These are phyloP conservation scores for Apocrypta bakeri DNA, from an alignment of 1,140 invertebrate species.

Conservation along the genomic window DNA sequence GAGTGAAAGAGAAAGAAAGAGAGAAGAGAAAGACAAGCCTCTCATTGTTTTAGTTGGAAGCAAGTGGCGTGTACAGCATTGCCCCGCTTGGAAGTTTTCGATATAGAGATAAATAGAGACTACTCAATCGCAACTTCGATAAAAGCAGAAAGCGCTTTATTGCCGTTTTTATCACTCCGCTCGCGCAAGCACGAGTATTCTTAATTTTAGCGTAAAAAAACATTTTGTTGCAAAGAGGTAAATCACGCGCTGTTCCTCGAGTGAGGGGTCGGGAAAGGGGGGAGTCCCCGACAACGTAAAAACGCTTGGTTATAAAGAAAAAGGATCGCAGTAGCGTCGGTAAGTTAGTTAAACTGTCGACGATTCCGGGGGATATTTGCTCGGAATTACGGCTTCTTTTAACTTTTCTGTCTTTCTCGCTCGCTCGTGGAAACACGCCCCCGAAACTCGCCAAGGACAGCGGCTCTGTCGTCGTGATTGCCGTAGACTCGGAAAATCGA, in stretches of 20 bases:
- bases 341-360: conserved; percentile 37
- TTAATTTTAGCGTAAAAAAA: background rate
- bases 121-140: background rate
- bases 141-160: background rate
- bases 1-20: too few relatives aligned
- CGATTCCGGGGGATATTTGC: conserved; percentile 29
- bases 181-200: too few relatives aligned
- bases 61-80: background rate
- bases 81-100: background rate
- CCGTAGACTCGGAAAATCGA: conserved; percentile 17
- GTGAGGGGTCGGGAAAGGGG: too few relatives aligned
- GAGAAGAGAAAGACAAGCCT: background rate
- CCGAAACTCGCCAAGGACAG: background rate
- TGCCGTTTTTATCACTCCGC: background rate
- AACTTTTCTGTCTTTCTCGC: background rate
- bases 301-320: background rate
- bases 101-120: background rate
- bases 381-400: conserved; percentile 40
- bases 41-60: background rate
- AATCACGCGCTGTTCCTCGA: too few relatives aligned
- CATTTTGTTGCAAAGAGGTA: too few relatives aligned
- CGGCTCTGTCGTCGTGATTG: background rate
- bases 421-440: background rate
- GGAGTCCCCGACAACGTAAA: background rate
- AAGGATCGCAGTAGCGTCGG: background rate